Percentiles rank a stretch among this genome's conserved stretches.
phyloP scores from a whole-genome alignment of 1,140 invertebrate genomes.

The Drosophila lacertosa region DNA sequence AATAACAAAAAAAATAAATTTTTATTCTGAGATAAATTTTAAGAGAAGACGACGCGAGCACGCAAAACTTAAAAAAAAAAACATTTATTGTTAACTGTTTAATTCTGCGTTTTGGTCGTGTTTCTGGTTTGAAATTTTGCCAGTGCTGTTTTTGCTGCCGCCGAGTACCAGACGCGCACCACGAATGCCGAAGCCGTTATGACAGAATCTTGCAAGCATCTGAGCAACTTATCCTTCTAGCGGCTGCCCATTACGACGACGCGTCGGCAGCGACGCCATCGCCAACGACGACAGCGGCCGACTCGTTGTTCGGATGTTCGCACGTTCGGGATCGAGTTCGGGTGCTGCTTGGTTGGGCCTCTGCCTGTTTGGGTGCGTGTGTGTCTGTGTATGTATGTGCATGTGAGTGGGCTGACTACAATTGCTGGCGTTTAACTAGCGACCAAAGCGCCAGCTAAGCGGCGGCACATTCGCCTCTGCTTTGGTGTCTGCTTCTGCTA shows the following conservation, averaged over 20 bases:
- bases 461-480: constrained; percentile 30
- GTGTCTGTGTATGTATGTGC: not conserved
- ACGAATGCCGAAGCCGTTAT: constrained; percentile 80
- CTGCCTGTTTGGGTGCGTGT: not conserved
- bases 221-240: constrained; percentile 71
- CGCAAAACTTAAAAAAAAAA: constrained; percentile 28
- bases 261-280: constrained; percentile 3
- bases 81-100: not conserved
- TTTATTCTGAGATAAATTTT: not conserved
- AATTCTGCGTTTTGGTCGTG: not conserved
- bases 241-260: constrained; percentile 20
- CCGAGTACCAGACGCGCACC: constrained; percentile 70
- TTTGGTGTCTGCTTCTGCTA: not conserved
- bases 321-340: not conserved
- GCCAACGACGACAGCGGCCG: constrained; percentile 5
- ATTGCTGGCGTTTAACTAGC: constrained; percentile 61
- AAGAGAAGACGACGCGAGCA: constrained; percentile 5
- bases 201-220: constrained; percentile 80
- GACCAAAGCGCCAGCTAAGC: constrained; percentile 51
- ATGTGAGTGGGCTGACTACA: constrained; percentile 45
- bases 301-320: constrained; percentile 1
- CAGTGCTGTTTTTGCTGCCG: constrained; percentile 32
- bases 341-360: constrained; percentile 11
- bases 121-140: constrained; percentile 6
- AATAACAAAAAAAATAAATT: not conserved